Percentiles rank a stretch among this genome's conserved stretches.
Evolutionary conservation across 1,140 invertebrate species (phyloP).

Genomic region (Meloidogyne hapla): DNA sequence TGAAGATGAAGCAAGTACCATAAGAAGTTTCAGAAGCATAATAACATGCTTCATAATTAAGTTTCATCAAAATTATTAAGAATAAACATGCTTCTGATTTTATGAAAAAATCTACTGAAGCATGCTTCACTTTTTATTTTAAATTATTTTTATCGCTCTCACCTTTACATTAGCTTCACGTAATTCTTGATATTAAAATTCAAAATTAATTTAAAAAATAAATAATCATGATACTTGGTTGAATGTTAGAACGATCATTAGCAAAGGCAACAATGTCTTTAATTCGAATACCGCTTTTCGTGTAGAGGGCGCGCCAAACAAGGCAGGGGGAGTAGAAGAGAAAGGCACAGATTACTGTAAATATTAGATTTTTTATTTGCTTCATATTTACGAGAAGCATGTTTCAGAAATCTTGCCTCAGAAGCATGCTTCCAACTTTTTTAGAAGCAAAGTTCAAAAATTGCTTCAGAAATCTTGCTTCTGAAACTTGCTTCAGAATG

Average conservation of each 20-base stretch:
- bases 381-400: background rate
- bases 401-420: too few species aligned
- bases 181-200: background rate
- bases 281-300: constrained; percentile 54
- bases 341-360: constrained; percentile 54
- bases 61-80: too few species aligned
- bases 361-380: background rate
- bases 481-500: too few species aligned
- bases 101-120: too few species aligned
- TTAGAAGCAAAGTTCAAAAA: too few species aligned
- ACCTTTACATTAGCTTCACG: background rate
- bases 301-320: constrained; percentile 53
- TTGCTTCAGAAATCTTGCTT: too few species aligned
- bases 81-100: too few species aligned
- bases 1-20: too few species aligned
- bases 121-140: too few species aligned
- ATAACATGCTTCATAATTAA: too few species aligned
- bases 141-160: background rate
- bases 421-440: too few species aligned
- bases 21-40: too few species aligned
- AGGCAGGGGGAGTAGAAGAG: constrained; percentile 62
- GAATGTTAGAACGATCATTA: constrained; percentile 59
- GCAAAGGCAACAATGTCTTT: constrained; percentile 61
- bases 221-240: constrained; percentile 50
- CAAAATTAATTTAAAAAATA: background rate